These are phyloP conservation scores for Bemisia tabaci DNA, from an alignment of 1,140 invertebrate species.

Conservation along the genomic window DNA sequence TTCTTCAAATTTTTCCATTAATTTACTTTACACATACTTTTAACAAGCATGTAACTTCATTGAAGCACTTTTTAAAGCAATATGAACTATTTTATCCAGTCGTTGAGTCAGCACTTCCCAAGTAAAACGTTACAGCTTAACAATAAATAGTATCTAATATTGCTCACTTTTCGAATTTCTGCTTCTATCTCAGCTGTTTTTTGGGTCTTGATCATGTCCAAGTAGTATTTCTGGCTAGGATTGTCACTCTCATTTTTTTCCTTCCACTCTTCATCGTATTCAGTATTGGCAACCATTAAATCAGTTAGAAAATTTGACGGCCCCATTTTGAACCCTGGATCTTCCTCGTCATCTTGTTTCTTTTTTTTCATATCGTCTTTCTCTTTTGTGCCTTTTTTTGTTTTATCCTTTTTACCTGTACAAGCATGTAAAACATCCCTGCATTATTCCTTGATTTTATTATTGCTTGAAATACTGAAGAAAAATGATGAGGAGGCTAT, in stretches of 20 bases:
- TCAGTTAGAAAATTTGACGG: slow-evolving; percentile 37
- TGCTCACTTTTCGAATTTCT: slow-evolving; percentile 52
- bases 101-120: background rate
- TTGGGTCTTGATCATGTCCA: slow-evolving; percentile 66
- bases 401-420: slow-evolving; percentile 37
- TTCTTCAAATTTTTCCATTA: too few relatives aligned
- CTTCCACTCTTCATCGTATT: slow-evolving; percentile 65
- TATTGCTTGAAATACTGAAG: too few relatives aligned
- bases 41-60: background rate
- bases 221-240: slow-evolving; percentile 53
- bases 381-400: slow-evolving; percentile 24
- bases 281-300: slow-evolving; percentile 33
- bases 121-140: too few relatives aligned
- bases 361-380: slow-evolving; percentile 35
- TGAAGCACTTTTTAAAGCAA: background rate
- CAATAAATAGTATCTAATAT: too few relatives aligned
- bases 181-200: slow-evolving; percentile 70
- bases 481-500: too few relatives aligned
- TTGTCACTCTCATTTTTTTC: slow-evolving; percentile 59
- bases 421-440: too few relatives aligned
- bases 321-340: slow-evolving; percentile 37
- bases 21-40: too few relatives aligned
- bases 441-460: too few relatives aligned
- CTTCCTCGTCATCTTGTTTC: slow-evolving; percentile 40
- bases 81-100: background rate